Conservation (phyloP, 2,888 invertebrate genomes). For the Bursaphelenchus okinawaensis region DNA sequence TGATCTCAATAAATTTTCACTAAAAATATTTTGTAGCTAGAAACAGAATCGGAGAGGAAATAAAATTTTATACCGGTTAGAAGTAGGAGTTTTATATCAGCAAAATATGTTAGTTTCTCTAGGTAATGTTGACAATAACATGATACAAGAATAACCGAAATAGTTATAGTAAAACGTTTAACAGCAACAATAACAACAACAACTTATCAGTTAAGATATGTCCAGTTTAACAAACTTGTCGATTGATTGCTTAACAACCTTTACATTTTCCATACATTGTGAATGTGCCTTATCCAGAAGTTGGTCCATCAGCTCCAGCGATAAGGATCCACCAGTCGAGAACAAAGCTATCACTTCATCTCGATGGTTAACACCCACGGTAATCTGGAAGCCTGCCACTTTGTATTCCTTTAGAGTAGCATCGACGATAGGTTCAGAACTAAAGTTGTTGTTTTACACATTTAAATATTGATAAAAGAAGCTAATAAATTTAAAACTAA, state of each 20-base stretch:
- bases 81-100: neutral
- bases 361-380: conserved; percentile 11
- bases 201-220: neutral
- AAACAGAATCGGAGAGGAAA: neutral
- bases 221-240: conserved; percentile 1
- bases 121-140: neutral
- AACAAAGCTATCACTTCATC: conserved; percentile 14
- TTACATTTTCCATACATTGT: conserved; percentile 7
- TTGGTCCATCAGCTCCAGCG: conserved; percentile 6
- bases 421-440: conserved; percentile 1
- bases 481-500: neutral
- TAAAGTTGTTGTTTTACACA: too few species aligned
- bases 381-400: conserved; percentile 2
- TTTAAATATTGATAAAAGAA: too few species aligned
- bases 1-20: neutral
- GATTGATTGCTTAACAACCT: conserved; percentile 1
- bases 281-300: conserved; percentile 4
- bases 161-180: too few species aligned
- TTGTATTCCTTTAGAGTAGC: conserved; percentile 8
- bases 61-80: too few species aligned
- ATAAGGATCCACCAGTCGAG: conserved; percentile 5
- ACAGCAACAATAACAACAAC: neutral
- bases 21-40: neutral
- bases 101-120: too few species aligned
- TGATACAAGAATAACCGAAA: neutral